Percentiles rank a stretch among this genome's conserved stretches.
phyloP scores from a whole-genome alignment of 2,888 invertebrate species.

The Amblyjoppa proteus region DNA sequence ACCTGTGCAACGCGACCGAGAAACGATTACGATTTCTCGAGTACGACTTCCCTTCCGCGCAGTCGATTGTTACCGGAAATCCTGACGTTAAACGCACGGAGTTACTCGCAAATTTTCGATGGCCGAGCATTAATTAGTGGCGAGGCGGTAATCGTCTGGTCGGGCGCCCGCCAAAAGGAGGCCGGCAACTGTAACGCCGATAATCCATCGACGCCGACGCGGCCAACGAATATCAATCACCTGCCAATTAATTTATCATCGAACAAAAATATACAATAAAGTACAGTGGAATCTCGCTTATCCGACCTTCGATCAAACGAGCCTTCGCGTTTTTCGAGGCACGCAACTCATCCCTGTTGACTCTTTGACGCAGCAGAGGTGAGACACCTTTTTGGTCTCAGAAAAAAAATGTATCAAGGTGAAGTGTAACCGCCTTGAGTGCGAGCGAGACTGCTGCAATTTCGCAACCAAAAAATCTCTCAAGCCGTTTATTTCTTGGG shows the following conservation, averaged over 20 bases:
- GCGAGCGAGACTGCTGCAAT: too few species aligned
- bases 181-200: not conserved
- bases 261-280: too few species aligned
- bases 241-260: not conserved
- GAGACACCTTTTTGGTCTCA: too few species aligned
- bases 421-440: too few species aligned
- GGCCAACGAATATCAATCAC: not conserved
- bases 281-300: not conserved
- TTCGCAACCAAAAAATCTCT: too few species aligned
- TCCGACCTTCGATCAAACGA: not conserved
- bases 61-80: slow-evolving; percentile 33
- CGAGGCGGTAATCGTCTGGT: not conserved
- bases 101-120: slow-evolving; percentile 3
- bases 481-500: too few species aligned
- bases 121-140: slow-evolving; percentile 9
- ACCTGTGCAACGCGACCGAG: slow-evolving; percentile 47
- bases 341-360: too few species aligned
- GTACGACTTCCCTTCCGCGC: slow-evolving; percentile 19
- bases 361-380: too few species aligned
- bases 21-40: slow-evolving; percentile 28
- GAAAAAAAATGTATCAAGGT: too few species aligned
- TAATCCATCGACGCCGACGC: not conserved
- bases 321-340: too few species aligned
- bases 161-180: slow-evolving; percentile 26
- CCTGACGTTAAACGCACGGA: not conserved